A percentile compares a stretch with the other conserved stretches of the same genome.
These are phyloP conservation scores for Oegoconia quadripuncta DNA, from an alignment of 2,888 invertebrate genomes.

Conservation along the genomic window DNA sequence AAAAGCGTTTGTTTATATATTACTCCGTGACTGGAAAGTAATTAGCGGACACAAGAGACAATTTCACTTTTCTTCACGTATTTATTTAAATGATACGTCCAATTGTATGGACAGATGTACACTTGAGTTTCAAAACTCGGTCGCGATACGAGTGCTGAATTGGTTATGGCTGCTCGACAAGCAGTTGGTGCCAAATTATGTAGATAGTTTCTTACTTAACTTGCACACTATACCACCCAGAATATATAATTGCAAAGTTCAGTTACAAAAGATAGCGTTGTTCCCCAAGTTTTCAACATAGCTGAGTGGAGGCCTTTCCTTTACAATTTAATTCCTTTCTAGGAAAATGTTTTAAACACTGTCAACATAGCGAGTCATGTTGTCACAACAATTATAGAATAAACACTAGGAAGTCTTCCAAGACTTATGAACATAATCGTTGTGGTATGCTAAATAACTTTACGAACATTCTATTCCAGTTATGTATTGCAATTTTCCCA, in stretches of 20 bases:
- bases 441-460: neutral
- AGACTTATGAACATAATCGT: neutral
- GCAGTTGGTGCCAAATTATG: slow-evolving; percentile 32
- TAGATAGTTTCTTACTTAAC: no score
- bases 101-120: slow-evolving; percentile 29
- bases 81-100: slow-evolving; percentile 45
- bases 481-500: slow-evolving; percentile 1
- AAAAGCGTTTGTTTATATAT: no score
- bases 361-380: neutral
- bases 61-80: slow-evolving; percentile 53
- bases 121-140: slow-evolving; percentile 49
- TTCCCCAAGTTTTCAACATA: neutral
- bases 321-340: neutral
- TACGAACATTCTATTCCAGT: neutral
- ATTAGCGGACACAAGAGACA: slow-evolving; percentile 17
- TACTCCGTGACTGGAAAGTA: slow-evolving; percentile 18
- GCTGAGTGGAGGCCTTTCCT: neutral
- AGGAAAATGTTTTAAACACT: neutral
- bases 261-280: neutral
- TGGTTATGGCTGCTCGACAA: slow-evolving; percentile 29
- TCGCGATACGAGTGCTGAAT: slow-evolving; percentile 41
- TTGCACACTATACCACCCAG: neutral
- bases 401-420: neutral
- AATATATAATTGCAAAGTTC: neutral
- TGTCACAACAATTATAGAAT: neutral